Conservation (phyloP, 2,888 invertebrate species). For the Sarcophaga subvicina region DNA sequence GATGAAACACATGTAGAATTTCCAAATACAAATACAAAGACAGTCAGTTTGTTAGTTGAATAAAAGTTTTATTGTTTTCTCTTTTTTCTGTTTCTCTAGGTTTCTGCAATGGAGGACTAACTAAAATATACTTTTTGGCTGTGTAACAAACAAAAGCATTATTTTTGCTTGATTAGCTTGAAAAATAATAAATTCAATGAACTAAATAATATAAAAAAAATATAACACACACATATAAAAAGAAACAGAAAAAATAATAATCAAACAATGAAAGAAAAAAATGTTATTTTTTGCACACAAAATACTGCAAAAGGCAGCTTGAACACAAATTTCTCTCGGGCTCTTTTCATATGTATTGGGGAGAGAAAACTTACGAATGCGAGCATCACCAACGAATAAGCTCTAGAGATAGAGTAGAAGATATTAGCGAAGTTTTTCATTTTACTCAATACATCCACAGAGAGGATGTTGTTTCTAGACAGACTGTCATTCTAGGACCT, state of each 20-base stretch:
- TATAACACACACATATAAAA: neutral
- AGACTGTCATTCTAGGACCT: no score
- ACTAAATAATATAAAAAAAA: conserved; percentile 36
- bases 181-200: conserved; percentile 59
- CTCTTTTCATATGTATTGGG: no score
- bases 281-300: neutral
- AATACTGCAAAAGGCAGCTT: neutral
- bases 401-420: no score
- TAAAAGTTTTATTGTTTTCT: conserved; percentile 28
- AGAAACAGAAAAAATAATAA: neutral
- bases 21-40: neutral
- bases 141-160: conserved; percentile 52
- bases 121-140: conserved; percentile 50
- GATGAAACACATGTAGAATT: neutral
- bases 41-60: neutral
- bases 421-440: no score
- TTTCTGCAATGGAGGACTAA: conserved; percentile 23
- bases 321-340: no score
- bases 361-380: no score
- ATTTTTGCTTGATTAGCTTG: conserved; percentile 61
- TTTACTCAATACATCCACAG: no score
- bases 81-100: neutral
- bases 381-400: no score
- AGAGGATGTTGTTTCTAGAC: no score
- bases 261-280: conserved; percentile 28